Percentiles rank a stretch among this genome's conserved stretches.
Conservation (phyloP, 2,888 invertebrate genomes). For the Patella pellucida region DNA sequence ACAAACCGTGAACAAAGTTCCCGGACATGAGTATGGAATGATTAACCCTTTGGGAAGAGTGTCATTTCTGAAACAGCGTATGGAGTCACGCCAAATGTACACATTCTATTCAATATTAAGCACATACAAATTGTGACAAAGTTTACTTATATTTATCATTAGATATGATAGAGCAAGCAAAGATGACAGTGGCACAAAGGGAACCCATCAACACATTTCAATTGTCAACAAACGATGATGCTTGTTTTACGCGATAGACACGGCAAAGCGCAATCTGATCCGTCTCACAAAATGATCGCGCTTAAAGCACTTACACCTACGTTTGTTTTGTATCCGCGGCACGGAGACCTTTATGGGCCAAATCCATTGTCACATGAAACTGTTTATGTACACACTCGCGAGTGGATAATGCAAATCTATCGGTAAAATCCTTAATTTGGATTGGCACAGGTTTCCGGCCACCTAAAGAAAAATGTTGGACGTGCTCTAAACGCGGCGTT, state of each 20-base stretch:
- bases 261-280: not conserved
- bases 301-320: conserved; percentile 6
- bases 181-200: not conserved
- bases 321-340: not conserved
- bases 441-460: no score
- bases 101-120: not conserved
- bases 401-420: not conserved
- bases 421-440: no score
- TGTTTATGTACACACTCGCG: not conserved
- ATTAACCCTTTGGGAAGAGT: not conserved
- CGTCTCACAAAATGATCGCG: not conserved
- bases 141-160: not conserved
- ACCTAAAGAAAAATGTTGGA: no score
- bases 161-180: conserved; percentile 10
- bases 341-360: not conserved
- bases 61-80: not conserved
- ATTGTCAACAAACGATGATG: not conserved
- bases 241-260: not conserved
- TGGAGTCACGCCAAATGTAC: not conserved
- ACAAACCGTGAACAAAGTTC: not conserved
- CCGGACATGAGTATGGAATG: not conserved
- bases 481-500: no score
- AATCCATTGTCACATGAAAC: not conserved
- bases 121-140: not conserved
- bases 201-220: conserved; percentile 7